Evolutionary conservation across 2,797 vertebrate species (phyloP), one percentile per base, ranked within the genome.

Genomic region (Craterocephalus amniculus): DNA sequence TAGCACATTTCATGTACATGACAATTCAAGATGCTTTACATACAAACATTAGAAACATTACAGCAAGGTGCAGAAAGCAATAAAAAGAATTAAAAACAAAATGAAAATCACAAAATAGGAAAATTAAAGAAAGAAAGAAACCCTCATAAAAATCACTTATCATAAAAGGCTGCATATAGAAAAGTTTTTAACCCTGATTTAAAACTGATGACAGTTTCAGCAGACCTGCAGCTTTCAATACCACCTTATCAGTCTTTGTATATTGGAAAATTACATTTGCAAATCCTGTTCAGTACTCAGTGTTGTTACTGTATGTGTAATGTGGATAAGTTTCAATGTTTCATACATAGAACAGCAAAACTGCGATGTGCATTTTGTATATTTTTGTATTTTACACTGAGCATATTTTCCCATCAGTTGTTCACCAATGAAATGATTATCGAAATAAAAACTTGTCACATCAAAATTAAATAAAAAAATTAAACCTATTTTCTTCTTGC

Each of bases 241-340:
- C 48, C 34, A 6, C 57, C 9, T 60, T 38, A 77, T 76, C 51
- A 63, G 10, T 49, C 16, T 32, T 76, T 62, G 20, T 16, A 67
- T 45, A 59, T 51, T 74, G 58, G 31, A 52, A 20, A 52, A 14
- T 10, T 66, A 27, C 49, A 2, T 69, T 67, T 63, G 32, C 34
- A 59, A 31, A 32, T 55, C 29, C 49, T 56, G 34, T 49, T 14
- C 13, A n/a, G n/a, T n/a, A n/a, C n/a, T n/a, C n/a, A n/a, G n/a
- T n/a, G n/a, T 36, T 36, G 20, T 9, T 24, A 11, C 57, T 36
- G 7, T n/a, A 12, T 49, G n/a, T 24, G 12, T 24, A 22, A 24
- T 10, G 48, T 12, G 22, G 49, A 51, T 26, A 26, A 51, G 13
- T 51, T 11, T 13, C 22, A 51, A 26, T 22, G 45, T 49, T 22